A percentile compares a stretch with the other conserved stretches of the same genome.
These are phyloP conservation scores for Chlamydotis undulata DNA, from an alignment of 2,113 vertebrate genomes.

Conservation along the genomic window DNA sequence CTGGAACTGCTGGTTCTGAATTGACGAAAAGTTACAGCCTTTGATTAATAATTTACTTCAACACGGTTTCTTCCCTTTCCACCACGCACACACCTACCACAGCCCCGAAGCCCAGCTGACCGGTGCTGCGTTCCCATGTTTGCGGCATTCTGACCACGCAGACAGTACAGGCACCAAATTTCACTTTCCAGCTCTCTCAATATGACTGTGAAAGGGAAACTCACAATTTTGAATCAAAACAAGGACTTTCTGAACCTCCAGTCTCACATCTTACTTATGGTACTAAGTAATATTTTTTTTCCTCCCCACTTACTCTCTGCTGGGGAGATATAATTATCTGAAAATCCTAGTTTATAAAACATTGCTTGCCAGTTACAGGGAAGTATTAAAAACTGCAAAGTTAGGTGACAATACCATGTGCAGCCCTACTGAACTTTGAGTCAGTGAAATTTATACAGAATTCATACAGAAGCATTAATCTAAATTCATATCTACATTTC, in stretches of 20 bases:
- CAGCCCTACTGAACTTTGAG: not conserved
- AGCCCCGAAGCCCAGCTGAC: not conserved
- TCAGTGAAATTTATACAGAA: not conserved
- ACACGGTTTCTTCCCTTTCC: not conserved
- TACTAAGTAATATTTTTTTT: not conserved
- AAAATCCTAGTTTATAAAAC: not conserved
- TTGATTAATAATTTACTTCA: not conserved
- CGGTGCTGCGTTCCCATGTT: accelerated
- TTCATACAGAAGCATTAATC: not conserved
- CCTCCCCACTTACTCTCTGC: not conserved
- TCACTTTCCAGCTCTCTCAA: not conserved
- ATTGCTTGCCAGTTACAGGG: not conserved
- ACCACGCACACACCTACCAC: not conserved
- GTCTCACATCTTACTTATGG: not conserved
- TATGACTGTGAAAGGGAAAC: not conserved
- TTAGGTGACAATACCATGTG: not conserved
- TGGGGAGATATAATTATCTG: not conserved
- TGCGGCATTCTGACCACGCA: not conserved
- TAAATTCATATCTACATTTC: not conserved
- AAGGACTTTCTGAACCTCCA: not conserved
- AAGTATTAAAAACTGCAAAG: not conserved
- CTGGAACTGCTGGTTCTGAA: not conserved
- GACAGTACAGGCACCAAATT: not conserved
- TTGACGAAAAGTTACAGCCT: not conserved
- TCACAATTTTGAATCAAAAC: not conserved